A percentile compares a stretch with the other conserved stretches of the same genome.
Evolutionary conservation across 2,113 vertebrate genomes (phyloP).

Genomic region (Psophia crepitans): DNA sequence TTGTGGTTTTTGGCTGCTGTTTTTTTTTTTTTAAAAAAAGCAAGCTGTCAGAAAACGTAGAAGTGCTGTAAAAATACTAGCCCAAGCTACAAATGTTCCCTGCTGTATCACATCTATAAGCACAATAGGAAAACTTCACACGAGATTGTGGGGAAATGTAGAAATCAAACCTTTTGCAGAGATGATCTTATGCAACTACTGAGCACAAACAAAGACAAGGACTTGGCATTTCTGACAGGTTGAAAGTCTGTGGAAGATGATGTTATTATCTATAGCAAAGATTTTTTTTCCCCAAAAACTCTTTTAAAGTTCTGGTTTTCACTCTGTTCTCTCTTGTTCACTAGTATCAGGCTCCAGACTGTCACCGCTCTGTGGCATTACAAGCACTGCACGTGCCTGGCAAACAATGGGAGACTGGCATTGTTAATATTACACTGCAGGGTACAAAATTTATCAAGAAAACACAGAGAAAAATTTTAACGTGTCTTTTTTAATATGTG

Average conservation of each 20-base stretch:
- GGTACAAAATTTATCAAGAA: neutral
- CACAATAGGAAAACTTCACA: neutral
- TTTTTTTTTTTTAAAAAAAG: neutral
- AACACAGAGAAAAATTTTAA: neutral
- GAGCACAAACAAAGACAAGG: neutral
- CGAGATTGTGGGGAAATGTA: neutral
- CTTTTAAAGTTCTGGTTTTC: neutral
- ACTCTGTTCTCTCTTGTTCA: neutral
- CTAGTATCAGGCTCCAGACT: neutral
- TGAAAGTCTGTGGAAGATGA: neutral
- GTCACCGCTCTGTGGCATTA: neutral
- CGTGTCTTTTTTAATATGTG: neutral
- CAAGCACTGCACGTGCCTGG: neutral
- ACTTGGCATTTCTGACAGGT: neutral
- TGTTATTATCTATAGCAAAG: neutral
- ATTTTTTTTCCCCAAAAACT: neutral
- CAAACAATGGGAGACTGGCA: fast-evolving
- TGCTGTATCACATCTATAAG: neutral
- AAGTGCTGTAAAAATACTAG: neutral
- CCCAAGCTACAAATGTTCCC: neutral
- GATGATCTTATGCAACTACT: neutral
- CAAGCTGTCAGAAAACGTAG: neutral
- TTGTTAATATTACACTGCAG: neutral
- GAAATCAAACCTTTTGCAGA: neutral
- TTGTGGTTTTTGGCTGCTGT: no score